Conservation (phyloP, 2,113 vertebrate genomes). For the Pygoscelis antarcticus region DNA sequence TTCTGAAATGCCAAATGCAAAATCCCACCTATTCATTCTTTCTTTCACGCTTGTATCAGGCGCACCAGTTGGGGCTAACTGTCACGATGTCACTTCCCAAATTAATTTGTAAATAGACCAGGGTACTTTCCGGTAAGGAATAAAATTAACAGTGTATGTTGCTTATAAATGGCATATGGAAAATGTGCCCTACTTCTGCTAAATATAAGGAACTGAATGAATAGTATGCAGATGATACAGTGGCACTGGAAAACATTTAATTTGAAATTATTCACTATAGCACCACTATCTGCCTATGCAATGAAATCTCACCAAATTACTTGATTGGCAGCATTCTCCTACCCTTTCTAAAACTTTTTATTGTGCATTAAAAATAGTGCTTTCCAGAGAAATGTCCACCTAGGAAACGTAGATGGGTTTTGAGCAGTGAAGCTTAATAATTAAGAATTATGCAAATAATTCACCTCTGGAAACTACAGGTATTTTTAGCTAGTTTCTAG, state of each 20-base stretch:
- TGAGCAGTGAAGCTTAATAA: not conserved
- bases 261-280: not conserved
- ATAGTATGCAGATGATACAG: not conserved
- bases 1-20: slow-evolving; percentile 21
- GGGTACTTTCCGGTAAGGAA: slow-evolving; percentile 67
- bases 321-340: not conserved
- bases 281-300: not conserved
- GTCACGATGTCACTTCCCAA: slow-evolving; percentile 45
- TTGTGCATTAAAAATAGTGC: not conserved
- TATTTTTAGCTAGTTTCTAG: slow-evolving; percentile 18
- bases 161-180: slow-evolving; percentile 41
- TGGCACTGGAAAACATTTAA: not conserved
- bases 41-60: slow-evolving; percentile 11
- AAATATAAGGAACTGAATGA: slow-evolving; percentile 31
- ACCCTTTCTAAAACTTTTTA: not conserved
- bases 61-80: not conserved
- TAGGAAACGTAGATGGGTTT: not conserved
- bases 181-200: slow-evolving; percentile 52
- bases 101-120: slow-evolving; percentile 35
- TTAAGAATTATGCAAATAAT: not conserved
- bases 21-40: slow-evolving; percentile 23
- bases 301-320: not conserved
- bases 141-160: slow-evolving; percentile 10
- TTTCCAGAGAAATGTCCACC: not conserved
- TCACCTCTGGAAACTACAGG: not conserved